Evolutionary conservation across 1,140 invertebrate genomes (phyloP).

Genomic region (Drosophila kohkoa): DNA sequence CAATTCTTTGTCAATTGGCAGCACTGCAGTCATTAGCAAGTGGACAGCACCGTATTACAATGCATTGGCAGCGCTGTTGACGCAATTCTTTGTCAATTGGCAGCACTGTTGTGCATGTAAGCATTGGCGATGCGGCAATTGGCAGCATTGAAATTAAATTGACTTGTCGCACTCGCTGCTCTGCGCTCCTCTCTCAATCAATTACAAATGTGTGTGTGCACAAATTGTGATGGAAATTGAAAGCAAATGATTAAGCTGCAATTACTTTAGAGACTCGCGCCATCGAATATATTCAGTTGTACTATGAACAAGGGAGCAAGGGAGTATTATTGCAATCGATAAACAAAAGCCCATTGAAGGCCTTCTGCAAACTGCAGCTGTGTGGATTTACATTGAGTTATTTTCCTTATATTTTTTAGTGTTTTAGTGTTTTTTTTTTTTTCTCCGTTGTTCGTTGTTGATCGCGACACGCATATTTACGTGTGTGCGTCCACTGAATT

Average conservation of each 20-base stretch:
- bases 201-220: not conserved
- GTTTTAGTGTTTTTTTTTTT: too few relatives aligned
- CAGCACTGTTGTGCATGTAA: too few relatives aligned
- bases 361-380: not conserved
- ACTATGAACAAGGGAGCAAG: too few relatives aligned
- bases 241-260: not conserved
- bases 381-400: not conserved
- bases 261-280: not conserved
- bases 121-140: not conserved
- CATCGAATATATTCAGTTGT: too few relatives aligned
- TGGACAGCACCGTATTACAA: too few relatives aligned
- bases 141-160: not conserved
- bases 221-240: not conserved
- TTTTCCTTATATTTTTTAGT: not conserved
- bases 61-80: too few relatives aligned
- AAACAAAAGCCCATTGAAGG: not conserved
- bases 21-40: too few relatives aligned
- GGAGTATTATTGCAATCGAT: conserved; percentile 8
- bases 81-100: too few relatives aligned
- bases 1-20: too few relatives aligned
- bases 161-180: not conserved
- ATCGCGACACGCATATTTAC: conserved; percentile 38
- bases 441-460: not conserved
- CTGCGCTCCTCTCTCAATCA: not conserved
- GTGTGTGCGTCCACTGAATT: conserved; percentile 6